A percentile compares a stretch with the other conserved stretches of the same genome.
phyloP scores from a whole-genome alignment of 64 coral and sea anemone species.

The Astreopora myriophthalma region DNA sequence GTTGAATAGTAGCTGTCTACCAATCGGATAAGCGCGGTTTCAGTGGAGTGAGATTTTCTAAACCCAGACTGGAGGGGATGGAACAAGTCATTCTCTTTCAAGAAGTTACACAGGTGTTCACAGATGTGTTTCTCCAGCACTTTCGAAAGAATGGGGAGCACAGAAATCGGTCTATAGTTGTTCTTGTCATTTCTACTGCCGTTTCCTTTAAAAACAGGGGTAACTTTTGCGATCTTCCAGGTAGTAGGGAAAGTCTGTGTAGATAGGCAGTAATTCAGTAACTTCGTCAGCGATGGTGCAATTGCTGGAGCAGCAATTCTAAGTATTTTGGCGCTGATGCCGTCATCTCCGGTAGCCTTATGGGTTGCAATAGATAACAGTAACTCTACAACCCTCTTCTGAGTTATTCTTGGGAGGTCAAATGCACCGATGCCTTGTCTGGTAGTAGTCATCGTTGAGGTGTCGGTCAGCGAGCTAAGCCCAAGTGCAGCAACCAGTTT shows the following conservation, averaged over 20 bases:
- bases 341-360: slow-evolving; percentile 60
- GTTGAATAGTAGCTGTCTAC: slow-evolving; percentile 20
- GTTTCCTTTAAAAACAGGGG: too few species aligned
- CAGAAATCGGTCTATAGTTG: slow-evolving; percentile 36
- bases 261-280: too few species aligned
- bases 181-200: too few species aligned
- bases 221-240: too few species aligned
- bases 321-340: slow-evolving; percentile 34
- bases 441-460: neutral
- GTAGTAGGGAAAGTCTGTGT: too few species aligned
- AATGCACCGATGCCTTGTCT: neutral
- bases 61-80: slow-evolving; percentile 54
- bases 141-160: slow-evolving; percentile 47
- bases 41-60: slow-evolving; percentile 49
- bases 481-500: slow-evolving; percentile 17
- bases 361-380: slow-evolving; percentile 4
- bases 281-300: too few species aligned
- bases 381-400: slow-evolving; percentile 24
- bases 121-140: slow-evolving; percentile 37
- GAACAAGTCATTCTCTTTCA: slow-evolving; percentile 17
- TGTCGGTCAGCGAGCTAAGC: neutral
- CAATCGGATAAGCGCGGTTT: slow-evolving; percentile 49
- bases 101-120: slow-evolving; percentile 9
- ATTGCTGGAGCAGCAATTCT: too few species aligned
- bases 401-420: slow-evolving; percentile 42